Conservation (phyloP, 2,113 vertebrate species). For the Sinocyclocheilus anshuiensis region DNA sequence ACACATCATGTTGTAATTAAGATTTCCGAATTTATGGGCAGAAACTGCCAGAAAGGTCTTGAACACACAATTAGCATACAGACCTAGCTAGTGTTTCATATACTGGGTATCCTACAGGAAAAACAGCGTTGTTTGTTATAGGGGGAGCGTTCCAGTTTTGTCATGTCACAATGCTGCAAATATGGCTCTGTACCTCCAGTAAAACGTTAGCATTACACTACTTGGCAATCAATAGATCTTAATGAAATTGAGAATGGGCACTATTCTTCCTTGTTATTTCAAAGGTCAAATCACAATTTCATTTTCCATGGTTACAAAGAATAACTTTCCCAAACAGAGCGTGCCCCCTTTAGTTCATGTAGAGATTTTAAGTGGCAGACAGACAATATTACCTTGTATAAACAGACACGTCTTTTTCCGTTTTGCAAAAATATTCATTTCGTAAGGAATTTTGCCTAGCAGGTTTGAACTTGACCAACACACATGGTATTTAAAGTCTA, state of each 20-base stretch:
- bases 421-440: slow-evolving; percentile 57
- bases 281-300: slow-evolving; percentile 58
- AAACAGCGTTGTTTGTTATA: neutral
- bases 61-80: neutral
- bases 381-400: slow-evolving; percentile 61
- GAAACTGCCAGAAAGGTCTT: neutral
- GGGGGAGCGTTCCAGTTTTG: neutral
- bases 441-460: neutral
- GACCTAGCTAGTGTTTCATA: neutral
- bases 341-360: slow-evolving; percentile 51
- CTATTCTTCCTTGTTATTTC: slow-evolving; percentile 56
- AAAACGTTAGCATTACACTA: neutral
- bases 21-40: neutral
- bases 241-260: slow-evolving; percentile 32
- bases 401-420: slow-evolving; percentile 63
- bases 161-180: neutral
- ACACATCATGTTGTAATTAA: neutral
- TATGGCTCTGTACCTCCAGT: neutral
- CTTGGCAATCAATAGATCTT: slow-evolving; percentile 28
- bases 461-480: slow-evolving; percentile 1
- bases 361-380: slow-evolving; percentile 57
- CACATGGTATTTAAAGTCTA: neutral
- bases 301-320: slow-evolving; percentile 66
- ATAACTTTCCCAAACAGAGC: slow-evolving; percentile 69
- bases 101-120: neutral